Percentiles rank a stretch among this genome's conserved stretches.
phyloP scores from a whole-genome alignment of 2,888 invertebrate genomes.

The Hymenopus coronatus region DNA sequence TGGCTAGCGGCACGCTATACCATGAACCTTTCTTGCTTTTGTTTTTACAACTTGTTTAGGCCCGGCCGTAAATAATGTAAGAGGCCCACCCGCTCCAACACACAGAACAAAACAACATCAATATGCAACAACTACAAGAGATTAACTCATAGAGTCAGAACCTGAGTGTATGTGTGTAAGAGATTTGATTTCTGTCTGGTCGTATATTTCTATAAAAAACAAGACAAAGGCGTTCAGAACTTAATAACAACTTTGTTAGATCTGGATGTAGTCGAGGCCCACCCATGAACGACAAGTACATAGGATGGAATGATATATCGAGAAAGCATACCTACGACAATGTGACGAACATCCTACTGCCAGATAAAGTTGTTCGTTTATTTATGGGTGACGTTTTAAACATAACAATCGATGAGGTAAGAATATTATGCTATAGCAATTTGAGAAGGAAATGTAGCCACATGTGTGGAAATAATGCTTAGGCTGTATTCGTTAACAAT shows the following conservation, averaged over 20 bases:
- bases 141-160: background rate
- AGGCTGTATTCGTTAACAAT: too few species aligned
- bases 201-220: background rate
- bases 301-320: too few species aligned
- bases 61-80: background rate
- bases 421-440: too few species aligned
- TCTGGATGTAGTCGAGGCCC: background rate
- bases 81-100: background rate
- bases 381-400: too few species aligned
- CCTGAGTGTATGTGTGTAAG: background rate
- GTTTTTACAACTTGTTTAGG: background rate
- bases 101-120: background rate
- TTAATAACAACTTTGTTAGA: background rate
- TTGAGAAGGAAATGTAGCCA: too few species aligned
- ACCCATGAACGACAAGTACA: too few species aligned
- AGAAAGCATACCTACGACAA: too few species aligned
- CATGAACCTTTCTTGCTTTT: background rate
- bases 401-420: too few species aligned
- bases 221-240: background rate
- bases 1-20: background rate
- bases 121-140: background rate
- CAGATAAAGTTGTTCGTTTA: too few species aligned
- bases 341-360: too few species aligned
- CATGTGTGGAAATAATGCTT: too few species aligned
- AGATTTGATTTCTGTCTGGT: background rate